These are phyloP conservation scores for Stenolophus ochropezus DNA, from an alignment of 2,888 invertebrate genomes.

Conservation along the genomic window DNA sequence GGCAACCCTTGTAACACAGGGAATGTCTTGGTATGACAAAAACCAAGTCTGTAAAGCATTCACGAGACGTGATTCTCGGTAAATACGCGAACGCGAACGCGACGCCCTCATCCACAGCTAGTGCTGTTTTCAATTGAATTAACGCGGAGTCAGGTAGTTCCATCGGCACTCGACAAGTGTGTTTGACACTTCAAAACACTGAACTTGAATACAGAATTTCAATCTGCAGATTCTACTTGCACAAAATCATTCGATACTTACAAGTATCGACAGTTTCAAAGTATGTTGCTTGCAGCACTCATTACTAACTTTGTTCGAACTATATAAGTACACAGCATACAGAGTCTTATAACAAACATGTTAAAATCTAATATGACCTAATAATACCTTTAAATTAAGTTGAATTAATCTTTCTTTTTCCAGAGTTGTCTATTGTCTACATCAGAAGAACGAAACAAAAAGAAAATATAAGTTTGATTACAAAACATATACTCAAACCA, in stretches of 20 bases:
- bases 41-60: constrained; percentile 26
- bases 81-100: neutral
- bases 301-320: neutral
- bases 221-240: neutral
- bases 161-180: neutral
- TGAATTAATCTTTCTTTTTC: too few species aligned
- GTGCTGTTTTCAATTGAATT: constrained; percentile 33
- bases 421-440: too few species aligned
- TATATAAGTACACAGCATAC: too few species aligned
- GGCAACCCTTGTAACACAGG: constrained; percentile 19
- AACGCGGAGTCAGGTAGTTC: neutral
- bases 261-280: neutral
- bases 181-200: constrained; percentile 10
- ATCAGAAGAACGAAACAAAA: too few species aligned
- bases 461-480: too few species aligned
- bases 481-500: too few species aligned
- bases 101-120: neutral
- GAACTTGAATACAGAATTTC: constrained; percentile 1
- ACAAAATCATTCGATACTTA: neutral
- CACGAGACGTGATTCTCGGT: neutral
- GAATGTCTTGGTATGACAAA: constrained; percentile 22
- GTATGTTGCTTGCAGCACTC: too few species aligned
- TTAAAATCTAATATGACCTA: too few species aligned
- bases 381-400: too few species aligned
- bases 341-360: too few species aligned